A percentile compares a stretch with the other conserved stretches of the same genome.
Conservation (phyloP, 1,140 invertebrate genomes). For the Colletes latitarsis region DNA sequence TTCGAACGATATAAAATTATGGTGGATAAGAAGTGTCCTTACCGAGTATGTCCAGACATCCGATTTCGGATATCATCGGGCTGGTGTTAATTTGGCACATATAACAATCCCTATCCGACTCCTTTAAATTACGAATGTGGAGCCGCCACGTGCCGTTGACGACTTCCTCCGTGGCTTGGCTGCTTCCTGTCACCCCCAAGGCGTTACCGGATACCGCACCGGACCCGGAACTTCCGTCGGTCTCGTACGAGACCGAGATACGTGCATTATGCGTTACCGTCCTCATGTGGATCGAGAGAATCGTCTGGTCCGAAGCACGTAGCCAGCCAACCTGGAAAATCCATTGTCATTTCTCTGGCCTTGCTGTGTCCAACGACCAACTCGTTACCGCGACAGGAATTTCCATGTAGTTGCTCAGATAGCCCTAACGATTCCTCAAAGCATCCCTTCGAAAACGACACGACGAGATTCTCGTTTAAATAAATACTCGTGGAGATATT, state of each 20-base stretch:
- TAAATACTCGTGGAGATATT: too few relatives aligned
- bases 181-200: slow-evolving; percentile 82
- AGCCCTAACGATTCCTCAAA: slow-evolving; percentile 5
- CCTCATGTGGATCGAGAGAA: slow-evolving; percentile 90
- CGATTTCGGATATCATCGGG: slow-evolving; percentile 86
- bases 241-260: slow-evolving; percentile 90
- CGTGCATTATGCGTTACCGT: slow-evolving; percentile 94
- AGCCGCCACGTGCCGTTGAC: slow-evolving; percentile 85
- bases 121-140: slow-evolving; percentile 84
- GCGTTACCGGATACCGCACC: slow-evolving; percentile 79
- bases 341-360: slow-evolving; percentile 36
- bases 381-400: slow-evolving; percentile 18
- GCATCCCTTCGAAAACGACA: too few relatives aligned
- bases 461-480: too few relatives aligned
- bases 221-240: slow-evolving; percentile 88
- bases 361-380: slow-evolving; percentile 5
- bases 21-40: slow-evolving; percentile 66
- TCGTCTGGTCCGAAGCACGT: slow-evolving; percentile 93
- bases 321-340: slow-evolving; percentile 93
- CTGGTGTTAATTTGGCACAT: slow-evolving; percentile 88
- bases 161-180: slow-evolving; percentile 84
- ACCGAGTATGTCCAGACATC: slow-evolving; percentile 88
- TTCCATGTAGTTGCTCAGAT: slow-evolving; percentile 5
- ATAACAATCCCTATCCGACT: slow-evolving; percentile 84
- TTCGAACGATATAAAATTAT: neutral